Evolutionary conservation across 2,113 vertebrate genomes (phyloP).

Genomic region (Tricholaema leucomelas): DNA sequence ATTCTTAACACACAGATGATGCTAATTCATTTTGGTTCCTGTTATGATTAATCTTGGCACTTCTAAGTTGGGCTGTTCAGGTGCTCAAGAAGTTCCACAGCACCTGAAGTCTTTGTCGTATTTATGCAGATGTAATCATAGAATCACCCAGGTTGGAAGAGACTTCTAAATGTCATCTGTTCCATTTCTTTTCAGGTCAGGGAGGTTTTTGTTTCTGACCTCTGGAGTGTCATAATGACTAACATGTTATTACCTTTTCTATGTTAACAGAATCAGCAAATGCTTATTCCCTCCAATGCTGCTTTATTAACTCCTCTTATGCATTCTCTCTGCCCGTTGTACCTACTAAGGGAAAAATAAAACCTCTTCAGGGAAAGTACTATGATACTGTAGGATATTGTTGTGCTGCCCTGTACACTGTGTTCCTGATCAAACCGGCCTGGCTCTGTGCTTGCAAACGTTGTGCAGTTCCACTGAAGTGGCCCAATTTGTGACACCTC

Average conservation of each 20-base stretch:
- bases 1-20: not conserved
- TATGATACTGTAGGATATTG: rapidly evolving
- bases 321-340: not conserved
- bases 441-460: not conserved
- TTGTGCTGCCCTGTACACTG: not conserved
- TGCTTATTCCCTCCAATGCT: not conserved
- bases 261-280: not conserved
- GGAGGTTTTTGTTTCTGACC: not conserved
- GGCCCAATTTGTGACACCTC: rapidly evolving
- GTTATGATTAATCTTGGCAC: not conserved
- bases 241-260: not conserved
- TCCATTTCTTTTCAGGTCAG: not conserved
- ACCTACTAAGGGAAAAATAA: not conserved
- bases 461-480: not conserved
- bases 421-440: rapidly evolving
- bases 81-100: not conserved
- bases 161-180: too few species aligned
- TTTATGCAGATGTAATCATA: not conserved
- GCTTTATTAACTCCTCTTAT: not conserved
- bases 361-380: not conserved
- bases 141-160: too few species aligned
- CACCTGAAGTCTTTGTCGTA: not conserved
- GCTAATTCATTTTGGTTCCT: not conserved
- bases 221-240: not conserved
- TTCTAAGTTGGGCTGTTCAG: not conserved